Percentiles rank a stretch among this genome's conserved stretches.
phyloP scores from a whole-genome alignment of 2,113 vertebrate species.

The Lichenostomus cassidix region DNA sequence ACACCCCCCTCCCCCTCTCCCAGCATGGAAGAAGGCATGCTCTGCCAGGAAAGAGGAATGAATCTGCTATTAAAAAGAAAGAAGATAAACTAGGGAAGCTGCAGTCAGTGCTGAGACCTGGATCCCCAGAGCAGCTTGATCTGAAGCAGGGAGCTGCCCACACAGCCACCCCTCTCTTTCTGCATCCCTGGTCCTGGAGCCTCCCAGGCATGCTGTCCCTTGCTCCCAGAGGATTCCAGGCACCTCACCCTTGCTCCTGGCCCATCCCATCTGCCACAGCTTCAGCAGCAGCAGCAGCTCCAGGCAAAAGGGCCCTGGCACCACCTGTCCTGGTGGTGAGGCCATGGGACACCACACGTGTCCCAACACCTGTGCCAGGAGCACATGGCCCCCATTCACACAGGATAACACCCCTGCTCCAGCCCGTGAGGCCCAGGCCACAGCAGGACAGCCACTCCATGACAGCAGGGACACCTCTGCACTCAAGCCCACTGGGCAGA shows the following conservation, averaged over 20 bases:
- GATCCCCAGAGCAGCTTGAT: neutral
- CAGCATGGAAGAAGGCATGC: neutral
- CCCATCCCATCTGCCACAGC: neutral
- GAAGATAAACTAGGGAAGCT: neutral
- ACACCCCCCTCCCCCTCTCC: neutral
- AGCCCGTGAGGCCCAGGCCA: neutral
- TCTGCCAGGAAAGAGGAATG: neutral
- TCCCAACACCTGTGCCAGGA: neutral
- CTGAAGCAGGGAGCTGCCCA: neutral
- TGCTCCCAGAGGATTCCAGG: neutral
- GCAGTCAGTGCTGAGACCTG: neutral
- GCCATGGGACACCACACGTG: neutral
- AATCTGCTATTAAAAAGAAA: neutral
- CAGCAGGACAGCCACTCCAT: neutral
- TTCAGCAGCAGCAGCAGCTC: neutral
- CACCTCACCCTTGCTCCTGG: neutral
- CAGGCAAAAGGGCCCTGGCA: rapidly evolving
- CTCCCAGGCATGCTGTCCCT: rapidly evolving
- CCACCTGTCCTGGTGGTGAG: rapidly evolving
- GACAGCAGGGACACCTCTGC: neutral
- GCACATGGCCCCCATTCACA: rapidly evolving
- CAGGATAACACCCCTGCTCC: neutral
- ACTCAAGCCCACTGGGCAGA: neutral
- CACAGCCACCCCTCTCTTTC: neutral
- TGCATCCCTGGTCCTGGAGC: neutral